A percentile compares a stretch with the other conserved stretches of the same genome.
Conservation (phyloP, 2,888 invertebrate genomes). For the Cecidostiba fungosa region DNA sequence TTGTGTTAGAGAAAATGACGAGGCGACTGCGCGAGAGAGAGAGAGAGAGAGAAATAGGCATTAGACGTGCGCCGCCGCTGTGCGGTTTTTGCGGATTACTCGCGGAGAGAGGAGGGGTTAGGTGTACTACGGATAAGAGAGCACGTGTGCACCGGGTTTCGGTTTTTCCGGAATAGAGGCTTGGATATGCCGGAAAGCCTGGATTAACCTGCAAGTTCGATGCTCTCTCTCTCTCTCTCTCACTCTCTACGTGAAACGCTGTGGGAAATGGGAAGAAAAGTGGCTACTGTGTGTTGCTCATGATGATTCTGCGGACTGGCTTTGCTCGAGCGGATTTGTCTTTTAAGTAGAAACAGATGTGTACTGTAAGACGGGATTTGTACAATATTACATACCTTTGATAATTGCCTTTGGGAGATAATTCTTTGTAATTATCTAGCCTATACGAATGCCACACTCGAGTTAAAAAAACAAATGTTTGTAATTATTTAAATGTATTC, state of each 20-base stretch:
- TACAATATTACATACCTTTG: too few species aligned
- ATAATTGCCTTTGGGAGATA: too few species aligned
- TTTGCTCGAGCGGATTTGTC: neutral
- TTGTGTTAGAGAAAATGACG: neutral
- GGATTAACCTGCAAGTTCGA: constrained; percentile 6
- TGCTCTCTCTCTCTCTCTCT: too few species aligned
- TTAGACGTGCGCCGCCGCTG: neutral
- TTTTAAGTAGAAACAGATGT: too few species aligned
- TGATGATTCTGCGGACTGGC: neutral
- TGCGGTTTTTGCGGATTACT: constrained; percentile 1
- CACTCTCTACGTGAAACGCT: neutral
- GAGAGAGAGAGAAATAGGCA: neutral
- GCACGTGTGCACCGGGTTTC: neutral
- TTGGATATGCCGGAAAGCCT: neutral
- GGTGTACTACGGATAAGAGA: neutral
- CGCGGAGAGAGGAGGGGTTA: constrained; percentile 1
- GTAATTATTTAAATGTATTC: too few species aligned
- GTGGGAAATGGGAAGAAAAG: neutral
- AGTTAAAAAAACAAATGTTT: too few species aligned
- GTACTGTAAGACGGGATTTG: too few species aligned
- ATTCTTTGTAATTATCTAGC: too few species aligned
- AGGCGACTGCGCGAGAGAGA: neutral
- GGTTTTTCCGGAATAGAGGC: neutral
- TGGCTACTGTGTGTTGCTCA: neutral
- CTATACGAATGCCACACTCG: too few species aligned